These are phyloP conservation scores for Rhamphomyia laevipes DNA, from an alignment of 2,888 invertebrate species.

Conservation along the genomic window DNA sequence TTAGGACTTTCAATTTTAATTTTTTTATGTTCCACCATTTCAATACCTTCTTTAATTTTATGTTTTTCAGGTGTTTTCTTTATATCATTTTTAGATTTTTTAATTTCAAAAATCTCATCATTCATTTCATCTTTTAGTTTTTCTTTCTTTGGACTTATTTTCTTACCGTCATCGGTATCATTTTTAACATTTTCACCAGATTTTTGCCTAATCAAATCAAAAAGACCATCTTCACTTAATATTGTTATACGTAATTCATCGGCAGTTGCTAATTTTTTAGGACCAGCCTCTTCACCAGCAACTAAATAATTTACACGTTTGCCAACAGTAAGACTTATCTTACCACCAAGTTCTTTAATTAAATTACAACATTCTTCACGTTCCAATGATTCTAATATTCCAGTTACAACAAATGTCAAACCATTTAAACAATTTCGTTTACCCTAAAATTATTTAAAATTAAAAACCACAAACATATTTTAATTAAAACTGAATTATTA, in stretches of 20 bases:
- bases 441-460: constrained; percentile 40
- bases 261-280: constrained; percentile 69
- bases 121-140: constrained; percentile 18
- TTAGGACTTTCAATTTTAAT: neutral
- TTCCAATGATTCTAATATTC: constrained; percentile 78
- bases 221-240: constrained; percentile 69
- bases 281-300: constrained; percentile 77
- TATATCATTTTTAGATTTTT: constrained; percentile 16
- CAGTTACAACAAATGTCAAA: constrained; percentile 65
- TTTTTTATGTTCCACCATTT: neutral
- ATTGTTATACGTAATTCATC: constrained; percentile 55
- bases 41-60: constrained; percentile 5
- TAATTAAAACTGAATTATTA: no score
- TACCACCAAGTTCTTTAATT: constrained; percentile 70
- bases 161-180: no score
- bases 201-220: constrained; percentile 59
- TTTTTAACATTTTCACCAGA: constrained; percentile 32
- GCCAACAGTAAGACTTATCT: constrained; percentile 59
- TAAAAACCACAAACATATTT: neutral
- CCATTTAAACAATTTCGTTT: constrained; percentile 58
- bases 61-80: neutral
- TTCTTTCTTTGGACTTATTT: constrained; percentile 1
- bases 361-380: constrained; percentile 64
- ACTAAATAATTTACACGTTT: constrained; percentile 71
- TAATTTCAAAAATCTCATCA: constrained; percentile 8